Conservation (phyloP, 2,113 vertebrate genomes). For the Anguilla rostrata region DNA sequence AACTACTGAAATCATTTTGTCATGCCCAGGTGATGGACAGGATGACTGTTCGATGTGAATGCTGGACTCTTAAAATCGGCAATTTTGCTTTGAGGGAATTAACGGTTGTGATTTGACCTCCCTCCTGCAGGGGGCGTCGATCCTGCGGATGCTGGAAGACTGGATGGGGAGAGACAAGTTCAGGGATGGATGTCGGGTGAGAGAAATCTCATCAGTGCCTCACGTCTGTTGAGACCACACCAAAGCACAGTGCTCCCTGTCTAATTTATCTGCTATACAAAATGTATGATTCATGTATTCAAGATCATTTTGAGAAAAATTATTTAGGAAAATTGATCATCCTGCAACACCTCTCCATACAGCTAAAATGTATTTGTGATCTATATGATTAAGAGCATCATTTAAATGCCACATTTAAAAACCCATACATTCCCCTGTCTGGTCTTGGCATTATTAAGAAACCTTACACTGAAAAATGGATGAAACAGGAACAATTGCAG, state of each 20-base stretch:
- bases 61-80: too few relatives aligned
- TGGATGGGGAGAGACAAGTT: conserved; percentile 77
- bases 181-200: conserved; percentile 79
- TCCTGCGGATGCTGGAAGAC: conserved; percentile 82
- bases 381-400: too few relatives aligned
- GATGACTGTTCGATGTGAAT: too few relatives aligned
- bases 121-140: conserved; percentile 75
- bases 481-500: not conserved
- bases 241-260: not conserved
- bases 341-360: not conserved
- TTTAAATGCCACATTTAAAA: not conserved
- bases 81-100: not conserved
- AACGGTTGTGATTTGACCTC: not conserved
- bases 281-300: too few relatives aligned
- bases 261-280: not conserved
- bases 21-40: too few relatives aligned
- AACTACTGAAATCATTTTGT: too few relatives aligned
- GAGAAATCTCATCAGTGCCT: conserved; percentile 2
- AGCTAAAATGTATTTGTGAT: too few relatives aligned
- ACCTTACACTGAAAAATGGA: not conserved
- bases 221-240: not conserved
- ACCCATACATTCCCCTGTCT: not conserved
- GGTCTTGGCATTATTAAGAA: not conserved
- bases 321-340: too few relatives aligned
- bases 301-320: too few relatives aligned